phyloP scores from a whole-genome alignment of 2,888 invertebrate species.

The Amphipyra tragopoginis region DNA sequence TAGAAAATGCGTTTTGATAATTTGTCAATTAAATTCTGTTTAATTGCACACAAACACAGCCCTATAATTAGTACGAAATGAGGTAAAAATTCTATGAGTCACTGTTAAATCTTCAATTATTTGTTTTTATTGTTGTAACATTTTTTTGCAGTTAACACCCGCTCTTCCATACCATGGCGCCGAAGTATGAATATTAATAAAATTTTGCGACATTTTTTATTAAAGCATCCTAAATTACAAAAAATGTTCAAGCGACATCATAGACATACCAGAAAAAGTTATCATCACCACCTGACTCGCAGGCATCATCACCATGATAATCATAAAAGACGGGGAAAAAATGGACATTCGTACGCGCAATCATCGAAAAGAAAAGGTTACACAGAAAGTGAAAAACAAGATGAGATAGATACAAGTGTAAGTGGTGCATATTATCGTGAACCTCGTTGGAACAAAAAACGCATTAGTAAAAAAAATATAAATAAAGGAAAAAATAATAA shows the following conservation, averaged over 20 bases:
- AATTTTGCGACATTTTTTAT: conserved; percentile 16
- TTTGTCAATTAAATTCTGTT: no score
- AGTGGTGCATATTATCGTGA: background rate
- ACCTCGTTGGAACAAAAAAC: background rate
- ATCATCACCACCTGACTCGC: background rate
- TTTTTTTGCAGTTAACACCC: conserved; percentile 7
- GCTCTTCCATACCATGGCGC: conserved; percentile 2
- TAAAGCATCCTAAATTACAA: conserved; percentile 36
- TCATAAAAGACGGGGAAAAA: conserved; percentile 8
- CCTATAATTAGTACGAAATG: no score
- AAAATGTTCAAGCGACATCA: conserved; percentile 23
- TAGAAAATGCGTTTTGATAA: no score
- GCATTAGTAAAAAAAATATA: background rate
- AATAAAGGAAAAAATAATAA: background rate
- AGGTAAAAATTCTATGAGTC: no score
- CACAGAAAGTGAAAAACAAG: background rate
- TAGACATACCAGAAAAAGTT: conserved; percentile 6
- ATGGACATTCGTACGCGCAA: background rate
- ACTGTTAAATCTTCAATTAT: no score
- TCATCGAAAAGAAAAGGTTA: background rate
- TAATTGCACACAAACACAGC: no score
- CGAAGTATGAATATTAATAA: conserved; percentile 28
- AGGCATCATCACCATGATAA: conserved; percentile 1
- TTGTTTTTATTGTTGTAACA: background rate
- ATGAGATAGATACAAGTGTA: background rate